A percentile compares a stretch with the other conserved stretches of the same genome.
Evolutionary conservation across 2,888 invertebrate species (phyloP).

Genomic region (Prosopocoilus inquinatus): DNA sequence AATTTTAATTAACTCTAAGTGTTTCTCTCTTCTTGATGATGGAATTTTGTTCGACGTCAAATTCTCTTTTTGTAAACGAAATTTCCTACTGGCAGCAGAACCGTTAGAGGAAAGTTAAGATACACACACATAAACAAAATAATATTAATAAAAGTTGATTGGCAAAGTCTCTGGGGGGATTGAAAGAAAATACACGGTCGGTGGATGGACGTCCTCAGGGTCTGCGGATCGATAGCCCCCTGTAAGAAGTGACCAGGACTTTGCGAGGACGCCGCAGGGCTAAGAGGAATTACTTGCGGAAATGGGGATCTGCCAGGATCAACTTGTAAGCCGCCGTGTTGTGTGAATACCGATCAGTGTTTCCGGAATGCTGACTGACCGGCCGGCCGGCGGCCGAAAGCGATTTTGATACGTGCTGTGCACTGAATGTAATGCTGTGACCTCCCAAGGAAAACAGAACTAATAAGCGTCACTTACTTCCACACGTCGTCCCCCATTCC

Average conservation of each 20-base stretch:
- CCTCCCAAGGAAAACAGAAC: not conserved
- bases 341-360: constrained; percentile 27
- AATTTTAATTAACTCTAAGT: too few species aligned
- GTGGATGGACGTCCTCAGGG: constrained; percentile 18
- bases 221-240: constrained; percentile 39
- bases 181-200: not conserved
- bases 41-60: too few species aligned
- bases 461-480: too few species aligned
- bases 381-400: not conserved
- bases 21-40: too few species aligned
- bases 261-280: constrained; percentile 40
- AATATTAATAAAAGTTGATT: constrained; percentile 1
- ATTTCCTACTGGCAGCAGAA: too few species aligned
- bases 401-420: not conserved
- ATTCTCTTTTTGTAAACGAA: too few species aligned
- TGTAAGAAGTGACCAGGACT: constrained; percentile 40
- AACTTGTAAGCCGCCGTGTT: constrained; percentile 45
- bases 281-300: constrained; percentile 45
- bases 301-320: constrained; percentile 45
- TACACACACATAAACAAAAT: not conserved
- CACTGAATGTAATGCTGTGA: constrained; percentile 1
- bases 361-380: constrained; percentile 3
- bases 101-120: too few species aligned
- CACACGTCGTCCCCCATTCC: too few species aligned
- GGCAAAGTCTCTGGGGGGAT: not conserved